Evolutionary conservation across 1,140 invertebrate species (phyloP).

Genomic region (Tetragonula clypearis): DNA sequence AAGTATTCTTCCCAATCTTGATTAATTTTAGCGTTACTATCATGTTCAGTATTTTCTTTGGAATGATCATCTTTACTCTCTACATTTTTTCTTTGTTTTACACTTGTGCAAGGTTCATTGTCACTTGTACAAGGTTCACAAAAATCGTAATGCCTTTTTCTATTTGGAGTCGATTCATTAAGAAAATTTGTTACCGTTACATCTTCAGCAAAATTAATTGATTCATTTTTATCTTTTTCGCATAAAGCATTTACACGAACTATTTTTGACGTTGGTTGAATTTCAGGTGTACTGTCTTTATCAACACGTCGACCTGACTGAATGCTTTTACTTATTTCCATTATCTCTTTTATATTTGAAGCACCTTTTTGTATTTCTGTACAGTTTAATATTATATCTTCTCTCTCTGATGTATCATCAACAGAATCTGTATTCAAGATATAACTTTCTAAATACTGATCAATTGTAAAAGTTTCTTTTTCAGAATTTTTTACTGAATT

Average conservation of each 20-base stretch:
- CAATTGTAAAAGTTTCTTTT: not conserved
- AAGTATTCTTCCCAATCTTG: constrained; percentile 61
- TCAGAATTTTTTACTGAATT: too few species aligned
- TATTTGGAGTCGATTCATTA: not conserved
- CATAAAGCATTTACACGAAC: constrained; percentile 3
- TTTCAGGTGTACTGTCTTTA: not conserved
- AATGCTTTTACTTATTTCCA: constrained; percentile 46
- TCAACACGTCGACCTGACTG: not conserved
- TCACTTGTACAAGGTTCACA: constrained; percentile 1
- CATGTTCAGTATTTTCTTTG: not conserved
- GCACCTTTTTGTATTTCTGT: constrained; percentile 59
- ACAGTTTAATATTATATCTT: constrained; percentile 71
- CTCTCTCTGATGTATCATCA: not conserved
- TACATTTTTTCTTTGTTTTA: not conserved
- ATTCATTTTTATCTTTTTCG: constrained; percentile 13
- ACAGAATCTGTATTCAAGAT: not conserved
- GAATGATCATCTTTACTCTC: not conserved
- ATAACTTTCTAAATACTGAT: not conserved
- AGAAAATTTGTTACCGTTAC: not conserved
- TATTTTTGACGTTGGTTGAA: not conserved
- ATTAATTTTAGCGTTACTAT: not conserved
- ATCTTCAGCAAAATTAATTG: constrained; percentile 1
- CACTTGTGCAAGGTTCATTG: not conserved
- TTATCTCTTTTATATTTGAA: constrained; percentile 67
- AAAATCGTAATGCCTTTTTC: not conserved